Base-by-base conservation (phyloP, 2,888 invertebrate genomes). In the Lottia gigantea region DNA sequence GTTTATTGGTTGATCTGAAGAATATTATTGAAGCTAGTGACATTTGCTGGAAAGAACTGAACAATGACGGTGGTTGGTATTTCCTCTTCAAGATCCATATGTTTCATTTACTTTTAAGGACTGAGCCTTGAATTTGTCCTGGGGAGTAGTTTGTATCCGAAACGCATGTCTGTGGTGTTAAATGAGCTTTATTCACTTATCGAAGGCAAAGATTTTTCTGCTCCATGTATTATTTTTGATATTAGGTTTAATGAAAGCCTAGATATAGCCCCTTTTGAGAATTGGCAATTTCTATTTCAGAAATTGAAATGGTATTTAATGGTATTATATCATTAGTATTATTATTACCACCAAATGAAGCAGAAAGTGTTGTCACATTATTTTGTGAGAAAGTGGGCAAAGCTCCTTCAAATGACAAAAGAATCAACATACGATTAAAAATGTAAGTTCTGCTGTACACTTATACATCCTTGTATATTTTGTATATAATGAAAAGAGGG, bases 321-420 rank as follows among this genome's bases (percentile, higher is more conserved):
- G 96, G 97, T 88, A 96, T 98, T 89, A 96, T 97, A 4, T 97
- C 97, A 8, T 94, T 98, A 78, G 93, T 98, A 92, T 94, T 97
- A 19, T 78, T 88, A 92, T 94, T 97, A 81, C 94, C 95, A 14
- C 90, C 93, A 74, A 95, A 95, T 85, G 92, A 95, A 77, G 95
- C 95, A 31, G 95, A 96, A 88, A 95, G 94, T 85, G 92, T 97
- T 80, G 94, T 97, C 78, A 88, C 95, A 77, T 94, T 95, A 62
- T 96, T 97, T 85, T 96, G 96, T 89, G 96, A 97, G 87, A 95
- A 96, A 89, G 91, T 97, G 75, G 93, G 94, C 45, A 96, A 96
- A 90, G 94, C 95, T 6, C 94, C 95, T 15, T 94, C 93, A 14
- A 92, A 92, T 62, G 86, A 85, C 72, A 85, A 83, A 71, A 79